A percentile compares a stretch with the other conserved stretches of the same genome.
phyloP scores from a whole-genome alignment of 2,888 invertebrate genomes.

The Napeogenes inachia region DNA sequence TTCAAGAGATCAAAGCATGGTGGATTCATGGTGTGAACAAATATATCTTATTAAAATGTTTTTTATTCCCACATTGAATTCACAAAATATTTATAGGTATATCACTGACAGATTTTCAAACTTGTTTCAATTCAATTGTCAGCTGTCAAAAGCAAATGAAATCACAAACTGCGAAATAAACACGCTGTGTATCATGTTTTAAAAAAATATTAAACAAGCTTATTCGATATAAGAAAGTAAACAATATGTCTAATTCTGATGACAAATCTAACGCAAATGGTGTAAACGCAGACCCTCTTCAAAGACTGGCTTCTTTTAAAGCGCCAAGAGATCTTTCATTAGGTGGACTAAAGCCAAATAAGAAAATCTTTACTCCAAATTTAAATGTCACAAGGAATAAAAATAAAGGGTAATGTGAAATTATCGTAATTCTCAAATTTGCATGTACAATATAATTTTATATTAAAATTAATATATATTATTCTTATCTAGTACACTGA shows the following conservation, averaged over 20 bases:
- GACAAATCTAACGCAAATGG: slow-evolving; percentile 56
- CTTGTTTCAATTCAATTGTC: no score
- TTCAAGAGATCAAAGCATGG: no score
- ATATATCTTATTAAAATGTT: no score
- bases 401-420: slow-evolving; percentile 60
- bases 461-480: no score
- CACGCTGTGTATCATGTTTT: background rate
- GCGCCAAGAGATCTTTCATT: slow-evolving; percentile 77
- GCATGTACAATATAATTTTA: no score
- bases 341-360: slow-evolving; percentile 69
- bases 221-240: background rate
- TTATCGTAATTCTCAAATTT: no score
- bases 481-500: no score
- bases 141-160: no score
- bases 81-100: no score
- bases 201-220: background rate
- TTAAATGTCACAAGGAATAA: slow-evolving; percentile 79
- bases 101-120: no score
- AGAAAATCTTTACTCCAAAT: slow-evolving; percentile 79
- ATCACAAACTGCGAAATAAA: background rate
- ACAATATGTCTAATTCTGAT: slow-evolving; percentile 51
- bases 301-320: slow-evolving; percentile 71
- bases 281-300: slow-evolving; percentile 51
- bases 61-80: no score
- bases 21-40: no score